Base-by-base conservation (phyloP, 2,797 vertebrate genomes). In the Enteromius thamalakanensis region DNA sequence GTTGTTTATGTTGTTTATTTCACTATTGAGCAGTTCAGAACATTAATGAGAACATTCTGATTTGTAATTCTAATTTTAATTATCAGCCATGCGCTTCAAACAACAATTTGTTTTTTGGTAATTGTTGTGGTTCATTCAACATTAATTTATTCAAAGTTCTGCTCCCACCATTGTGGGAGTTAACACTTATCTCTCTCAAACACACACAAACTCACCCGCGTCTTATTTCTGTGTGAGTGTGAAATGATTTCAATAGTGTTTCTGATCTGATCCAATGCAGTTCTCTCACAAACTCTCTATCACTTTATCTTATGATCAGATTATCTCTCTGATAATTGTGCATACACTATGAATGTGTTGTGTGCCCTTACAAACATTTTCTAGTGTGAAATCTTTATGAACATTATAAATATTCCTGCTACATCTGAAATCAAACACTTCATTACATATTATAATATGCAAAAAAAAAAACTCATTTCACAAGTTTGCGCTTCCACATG, bases 131-230 rank as follows among this genome's bases (percentile, higher is more conserved):
- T 53, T 74, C 47, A 74, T 74, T 74, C 29, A 3, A 4, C 29
- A 74, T 53, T 53, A 17, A 74, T 74, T 74, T 74, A 74, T 74
- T 51, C 70, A 74, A 72, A 72, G 70, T 21, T 74, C 70, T 74
- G 47, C 47, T 53, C 17, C 29, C 70, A 34, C 29, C 10, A 34
- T 53, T 53, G 70, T 53, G 17, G 17, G 29, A 72, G 47, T 51
- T 17, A 29, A 53, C 29, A 34, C 29, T 74, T 51, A 34, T 74
- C 47, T 74, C 17, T 53, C 29, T 74, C 47, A 34, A 1, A 29
- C 23, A 49, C 68, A 32, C 21, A 40, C 9, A 68, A 6, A 42
- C 21, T n/a, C 21, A 42, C 37, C 4, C 14, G 9, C 42, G 1
- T 23, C 7, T n/a, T 7, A 9, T 70, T 70, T 42, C 42, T 47